Base-by-base conservation (phyloP, 1,140 invertebrate genomes). In the Drosophila bocqueti region DNA sequence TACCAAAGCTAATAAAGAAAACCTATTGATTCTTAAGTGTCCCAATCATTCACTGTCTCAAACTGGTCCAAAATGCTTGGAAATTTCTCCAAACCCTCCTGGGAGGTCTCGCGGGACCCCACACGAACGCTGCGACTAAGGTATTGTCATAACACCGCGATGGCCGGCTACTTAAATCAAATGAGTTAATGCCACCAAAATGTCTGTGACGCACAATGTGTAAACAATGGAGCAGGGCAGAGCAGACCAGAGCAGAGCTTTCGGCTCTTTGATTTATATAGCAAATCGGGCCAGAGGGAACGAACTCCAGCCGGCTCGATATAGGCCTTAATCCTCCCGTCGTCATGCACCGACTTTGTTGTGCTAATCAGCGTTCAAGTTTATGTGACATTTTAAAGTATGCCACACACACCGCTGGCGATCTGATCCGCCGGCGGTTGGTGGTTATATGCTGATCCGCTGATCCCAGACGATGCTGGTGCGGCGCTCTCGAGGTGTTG, bases 331-430 rank as follows among this genome's bases (percentile, higher is more conserved):
- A 90, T 89, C 84, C 85, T 89, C 66, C 69, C 38, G 50, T 74
- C 81, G 67, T 67, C 64, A 72, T 72, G 67, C 69, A 73, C 67
- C 85, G 85, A 91, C 85, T 86, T 90, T 90, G 85, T 90, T 90
- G 85, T 90, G 85, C 85, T 90, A 90, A 90, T 90, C 85, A 90
- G 85, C 79, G 79, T 90, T 85, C 86, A 90, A 90, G 81, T 90
- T 90, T 90, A 90, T 90, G 85, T 90, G 85, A 90, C 85, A 85
- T 83, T 90, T 90, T 90, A 90, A 90, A 90, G 79, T 81, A 86
- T 78, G 82, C 85, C 90, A 92, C 85, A 92, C 90, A 69, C 83
- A 79, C 69, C 24, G 76, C 52, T 16, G 67, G 80, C 45, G 76
- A 42, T 72, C 50, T 66, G 76, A 63, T 76, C 66, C 65, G 31